Evolutionary conservation across 2,113 vertebrate genomes (phyloP).

Genomic region (Notechis scutatus): DNA sequence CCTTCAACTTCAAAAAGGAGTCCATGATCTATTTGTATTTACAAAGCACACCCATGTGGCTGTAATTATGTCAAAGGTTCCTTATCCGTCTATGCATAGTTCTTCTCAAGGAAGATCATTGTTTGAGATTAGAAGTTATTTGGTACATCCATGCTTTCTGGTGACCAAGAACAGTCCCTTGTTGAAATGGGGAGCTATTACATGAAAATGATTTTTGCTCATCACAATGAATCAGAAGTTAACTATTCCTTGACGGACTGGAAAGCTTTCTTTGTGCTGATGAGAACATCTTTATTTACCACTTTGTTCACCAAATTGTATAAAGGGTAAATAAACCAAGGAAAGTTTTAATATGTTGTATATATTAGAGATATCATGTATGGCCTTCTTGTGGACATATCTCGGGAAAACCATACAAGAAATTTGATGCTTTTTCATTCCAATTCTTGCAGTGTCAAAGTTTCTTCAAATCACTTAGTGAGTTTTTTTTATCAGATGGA

Average conservation of each 20-base stretch:
- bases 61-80: background rate
- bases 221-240: background rate
- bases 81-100: background rate
- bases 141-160: background rate
- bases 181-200: background rate
- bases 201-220: background rate
- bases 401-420: background rate
- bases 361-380: background rate
- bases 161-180: background rate
- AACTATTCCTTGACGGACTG: background rate
- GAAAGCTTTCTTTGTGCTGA: background rate
- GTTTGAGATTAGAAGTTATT: background rate
- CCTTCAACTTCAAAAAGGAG: background rate
- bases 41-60: background rate
- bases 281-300: background rate
- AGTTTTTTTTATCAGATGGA: background rate
- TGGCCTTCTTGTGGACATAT: background rate
- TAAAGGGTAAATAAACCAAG: background rate
- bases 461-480: background rate
- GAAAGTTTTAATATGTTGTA: background rate
- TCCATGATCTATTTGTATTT: background rate
- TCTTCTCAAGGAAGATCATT: background rate
- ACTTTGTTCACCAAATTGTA: background rate
- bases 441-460: background rate
- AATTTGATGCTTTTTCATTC: background rate